Conservation (phyloP, 1,140 invertebrate species). For the Drosophila kanapiae region DNA sequence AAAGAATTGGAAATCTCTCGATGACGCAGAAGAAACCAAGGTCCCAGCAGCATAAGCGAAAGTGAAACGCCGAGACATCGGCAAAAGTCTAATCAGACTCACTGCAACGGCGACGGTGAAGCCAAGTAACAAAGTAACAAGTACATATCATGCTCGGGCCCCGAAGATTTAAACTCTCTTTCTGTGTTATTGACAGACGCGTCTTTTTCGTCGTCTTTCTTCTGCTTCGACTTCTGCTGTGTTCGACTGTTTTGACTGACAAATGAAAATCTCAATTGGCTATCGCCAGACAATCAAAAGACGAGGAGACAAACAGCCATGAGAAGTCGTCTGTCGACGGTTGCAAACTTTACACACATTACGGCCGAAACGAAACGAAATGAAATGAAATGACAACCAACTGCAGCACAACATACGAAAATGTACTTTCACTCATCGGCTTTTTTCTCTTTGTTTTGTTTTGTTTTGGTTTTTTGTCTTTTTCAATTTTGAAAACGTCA, state of each 20-base stretch:
- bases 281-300: slow-evolving; percentile 81
- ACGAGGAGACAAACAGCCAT: slow-evolving; percentile 55
- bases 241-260: slow-evolving; percentile 67
- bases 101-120: slow-evolving; percentile 32
- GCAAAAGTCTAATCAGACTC: slow-evolving; percentile 79
- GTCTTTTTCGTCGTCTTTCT: slow-evolving; percentile 47
- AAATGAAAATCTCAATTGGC: slow-evolving; percentile 83
- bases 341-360: slow-evolving; percentile 82
- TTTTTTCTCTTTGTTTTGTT: slow-evolving; percentile 45
- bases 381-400: slow-evolving; percentile 52
- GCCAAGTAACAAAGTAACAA: slow-evolving; percentile 57
- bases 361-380: slow-evolving; percentile 59
- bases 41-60: slow-evolving; percentile 56
- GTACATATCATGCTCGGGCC: slow-evolving; percentile 72
- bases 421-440: slow-evolving; percentile 81
- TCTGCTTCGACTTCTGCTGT: slow-evolving; percentile 18
- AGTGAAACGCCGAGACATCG: slow-evolving; percentile 76
- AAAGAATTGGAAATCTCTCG: slow-evolving; percentile 42
- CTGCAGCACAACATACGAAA: slow-evolving; percentile 65
- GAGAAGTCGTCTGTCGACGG: slow-evolving; percentile 61
- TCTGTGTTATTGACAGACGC: slow-evolving; percentile 80
- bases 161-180: slow-evolving; percentile 69
- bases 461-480: slow-evolving; percentile 41
- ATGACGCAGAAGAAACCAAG: slow-evolving; percentile 56
- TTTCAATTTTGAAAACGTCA: slow-evolving; percentile 76